A percentile compares a stretch with the other conserved stretches of the same genome.
These are phyloP conservation scores for Chaetophractus vellerosus DNA, from an alignment of 2,797 vertebrate genomes.

Conservation along the genomic window DNA sequence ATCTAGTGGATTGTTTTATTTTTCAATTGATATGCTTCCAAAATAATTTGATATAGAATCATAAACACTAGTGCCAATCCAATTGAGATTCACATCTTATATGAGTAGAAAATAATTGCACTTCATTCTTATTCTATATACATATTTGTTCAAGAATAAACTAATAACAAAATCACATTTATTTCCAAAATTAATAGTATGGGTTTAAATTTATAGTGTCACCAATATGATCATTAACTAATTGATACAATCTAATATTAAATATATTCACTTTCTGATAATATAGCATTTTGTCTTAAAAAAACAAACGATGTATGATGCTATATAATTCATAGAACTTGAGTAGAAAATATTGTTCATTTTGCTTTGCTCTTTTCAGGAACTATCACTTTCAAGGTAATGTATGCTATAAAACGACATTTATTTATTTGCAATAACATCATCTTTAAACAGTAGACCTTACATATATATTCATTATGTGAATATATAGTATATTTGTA, in stretches of 20 bases:
- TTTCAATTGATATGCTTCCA: constrained; percentile 7
- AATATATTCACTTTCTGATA: constrained; percentile 33
- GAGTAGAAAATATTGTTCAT: neutral
- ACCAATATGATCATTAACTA: constrained; percentile 8
- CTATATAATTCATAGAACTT: neutral
- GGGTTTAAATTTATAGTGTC: constrained; percentile 6
- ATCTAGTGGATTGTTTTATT: constrained; percentile 35
- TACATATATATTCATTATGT: neutral
- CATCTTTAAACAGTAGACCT: neutral
- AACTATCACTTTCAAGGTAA: constrained; percentile 22
- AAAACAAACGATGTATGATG: constrained; percentile 1
- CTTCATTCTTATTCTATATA: constrained; percentile 30
- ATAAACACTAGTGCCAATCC: constrained; percentile 53
- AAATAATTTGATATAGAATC: constrained; percentile 50
- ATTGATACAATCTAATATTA: neutral
- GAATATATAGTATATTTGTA: neutral
- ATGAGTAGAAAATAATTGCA: constrained; percentile 46
- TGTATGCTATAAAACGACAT: neutral
- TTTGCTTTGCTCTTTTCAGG: neutral
- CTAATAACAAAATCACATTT: neutral
- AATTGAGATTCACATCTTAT: constrained; percentile 52
- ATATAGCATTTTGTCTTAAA: neutral
- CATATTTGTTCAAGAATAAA: constrained; percentile 62
- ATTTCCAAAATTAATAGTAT: neutral
- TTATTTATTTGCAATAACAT: neutral